These are phyloP conservation scores for Alligator mississippiensis DNA, from an alignment of 2,113 vertebrate genomes.

Conservation along the genomic window DNA sequence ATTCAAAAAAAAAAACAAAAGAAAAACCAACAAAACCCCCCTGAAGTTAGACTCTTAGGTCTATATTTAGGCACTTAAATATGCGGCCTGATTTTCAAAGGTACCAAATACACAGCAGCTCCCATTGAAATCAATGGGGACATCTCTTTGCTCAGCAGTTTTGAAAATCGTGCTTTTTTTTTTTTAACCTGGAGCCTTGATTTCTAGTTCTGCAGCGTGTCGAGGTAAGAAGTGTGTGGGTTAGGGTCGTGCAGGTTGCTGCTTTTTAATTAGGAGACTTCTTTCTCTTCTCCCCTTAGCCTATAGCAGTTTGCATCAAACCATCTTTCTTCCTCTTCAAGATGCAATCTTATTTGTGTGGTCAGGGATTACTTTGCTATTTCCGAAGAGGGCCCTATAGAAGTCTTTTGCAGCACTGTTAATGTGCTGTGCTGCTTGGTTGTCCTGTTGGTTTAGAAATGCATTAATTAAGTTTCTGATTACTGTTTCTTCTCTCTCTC, in stretches of 20 bases:
- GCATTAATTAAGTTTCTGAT: conserved; percentile 54
- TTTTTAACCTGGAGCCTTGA: not conserved
- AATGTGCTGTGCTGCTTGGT: not conserved
- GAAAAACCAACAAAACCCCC: accelerated
- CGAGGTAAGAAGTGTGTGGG: not conserved
- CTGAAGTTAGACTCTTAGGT: not conserved
- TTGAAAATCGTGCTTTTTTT: not conserved
- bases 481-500: not conserved
- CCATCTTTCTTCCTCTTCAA: not conserved
- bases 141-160: not conserved
- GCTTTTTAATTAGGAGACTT: not conserved
- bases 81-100: not conserved
- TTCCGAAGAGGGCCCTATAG: not conserved
- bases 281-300: not conserved
- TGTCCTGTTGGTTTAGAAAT: conserved; percentile 38
- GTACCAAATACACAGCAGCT: not conserved
- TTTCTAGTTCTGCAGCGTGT: not conserved
- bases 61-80: not conserved
- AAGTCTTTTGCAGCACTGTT: conserved; percentile 39
- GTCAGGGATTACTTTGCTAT: conserved; percentile 9
- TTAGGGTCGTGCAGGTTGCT: not conserved
- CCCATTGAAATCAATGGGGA: not conserved
- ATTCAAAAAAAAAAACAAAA: not conserved
- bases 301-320: accelerated
- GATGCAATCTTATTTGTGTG: not conserved